A percentile compares a stretch with the other conserved stretches of the same genome.
phyloP scores from a whole-genome alignment of 2,888 invertebrate species.

The Drosophila falleni region DNA sequence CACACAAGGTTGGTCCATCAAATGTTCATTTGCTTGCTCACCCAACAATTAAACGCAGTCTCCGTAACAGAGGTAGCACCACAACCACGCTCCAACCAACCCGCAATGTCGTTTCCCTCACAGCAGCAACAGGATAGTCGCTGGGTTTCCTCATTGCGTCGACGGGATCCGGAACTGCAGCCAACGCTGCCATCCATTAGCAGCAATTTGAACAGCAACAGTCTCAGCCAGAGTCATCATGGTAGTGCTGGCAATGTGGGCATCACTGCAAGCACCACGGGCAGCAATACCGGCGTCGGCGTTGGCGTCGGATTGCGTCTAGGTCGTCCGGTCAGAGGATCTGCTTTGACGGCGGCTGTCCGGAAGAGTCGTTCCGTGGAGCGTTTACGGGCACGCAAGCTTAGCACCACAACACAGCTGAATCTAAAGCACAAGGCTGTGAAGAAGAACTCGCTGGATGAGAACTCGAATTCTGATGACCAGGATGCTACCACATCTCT shows the following conservation, averaged over 20 bases:
- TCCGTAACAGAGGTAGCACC: constrained; percentile 85
- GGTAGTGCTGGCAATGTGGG: constrained; percentile 86
- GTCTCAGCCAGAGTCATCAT: constrained; percentile 77
- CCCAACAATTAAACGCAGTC: constrained; percentile 71
- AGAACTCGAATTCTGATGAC: constrained; percentile 86
- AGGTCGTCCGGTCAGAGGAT: constrained; percentile 77
- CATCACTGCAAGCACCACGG: constrained; percentile 72
- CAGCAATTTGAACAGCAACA: constrained; percentile 67
- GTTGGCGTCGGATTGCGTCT: constrained; percentile 60
- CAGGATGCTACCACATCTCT: constrained; percentile 85
- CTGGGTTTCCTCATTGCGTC: constrained; percentile 89
- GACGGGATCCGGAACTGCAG: constrained; percentile 89
- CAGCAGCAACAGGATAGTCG: constrained; percentile 87
- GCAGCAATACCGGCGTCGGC: constrained; percentile 51
- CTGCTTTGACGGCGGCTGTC: constrained; percentile 81
- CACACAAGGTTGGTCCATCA: constrained; percentile 83
- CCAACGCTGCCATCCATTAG: constrained; percentile 89
- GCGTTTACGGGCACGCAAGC: constrained; percentile 85
- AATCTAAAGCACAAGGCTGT: constrained; percentile 84
- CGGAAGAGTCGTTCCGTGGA: constrained; percentile 85
- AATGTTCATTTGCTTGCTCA: constrained; percentile 32
- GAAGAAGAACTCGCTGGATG: constrained; percentile 85
- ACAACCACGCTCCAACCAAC: constrained; percentile 82
- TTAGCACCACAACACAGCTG: constrained; percentile 80
- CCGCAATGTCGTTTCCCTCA: constrained; percentile 77